These are phyloP conservation scores for Aphidius ervi DNA, from an alignment of 1,140 invertebrate genomes.

Conservation along the genomic window DNA sequence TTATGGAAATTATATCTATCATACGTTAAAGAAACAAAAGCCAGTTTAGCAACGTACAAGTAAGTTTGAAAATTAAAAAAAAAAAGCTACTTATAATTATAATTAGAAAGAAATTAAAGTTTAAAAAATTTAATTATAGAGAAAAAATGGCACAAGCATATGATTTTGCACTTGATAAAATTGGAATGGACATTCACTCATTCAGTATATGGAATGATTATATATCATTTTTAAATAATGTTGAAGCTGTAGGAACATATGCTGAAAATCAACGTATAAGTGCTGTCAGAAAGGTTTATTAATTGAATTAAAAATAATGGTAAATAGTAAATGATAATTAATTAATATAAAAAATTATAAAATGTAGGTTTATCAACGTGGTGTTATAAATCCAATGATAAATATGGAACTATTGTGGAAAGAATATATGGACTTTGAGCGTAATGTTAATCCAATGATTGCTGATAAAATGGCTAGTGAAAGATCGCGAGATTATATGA, in stretches of 20 bases:
- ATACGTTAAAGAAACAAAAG: constrained; percentile 98
- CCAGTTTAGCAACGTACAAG: constrained; percentile 89
- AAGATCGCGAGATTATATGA: constrained; percentile 93
- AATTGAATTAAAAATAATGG: not conserved
- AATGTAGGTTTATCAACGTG: constrained; percentile 83
- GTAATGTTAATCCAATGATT: constrained; percentile 95
- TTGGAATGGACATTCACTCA: constrained; percentile 96
- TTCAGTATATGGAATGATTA: constrained; percentile 98
- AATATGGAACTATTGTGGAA: constrained; percentile 98
- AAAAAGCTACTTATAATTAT: not conserved
- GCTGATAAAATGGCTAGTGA: constrained; percentile 91
- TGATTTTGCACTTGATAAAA: constrained; percentile 98
- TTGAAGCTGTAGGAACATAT: constrained; percentile 96
- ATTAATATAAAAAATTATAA: not conserved
- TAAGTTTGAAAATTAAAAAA: constrained; percentile 54
- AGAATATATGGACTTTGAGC: constrained; percentile 92
- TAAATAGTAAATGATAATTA: not conserved
- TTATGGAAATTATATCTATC: constrained; percentile 96
- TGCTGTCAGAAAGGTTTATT: constrained; percentile 84
- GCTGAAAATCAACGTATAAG: constrained; percentile 99
- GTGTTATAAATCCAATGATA: constrained; percentile 94
- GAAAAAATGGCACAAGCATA: constrained; percentile 99
- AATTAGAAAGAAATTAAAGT: not conserved
- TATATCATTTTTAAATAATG: constrained; percentile 93
- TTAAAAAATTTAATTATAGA: constrained; percentile 56